Conservation (phyloP, 2,797 vertebrate species). For the Erpetoichthys calabaricus region DNA sequence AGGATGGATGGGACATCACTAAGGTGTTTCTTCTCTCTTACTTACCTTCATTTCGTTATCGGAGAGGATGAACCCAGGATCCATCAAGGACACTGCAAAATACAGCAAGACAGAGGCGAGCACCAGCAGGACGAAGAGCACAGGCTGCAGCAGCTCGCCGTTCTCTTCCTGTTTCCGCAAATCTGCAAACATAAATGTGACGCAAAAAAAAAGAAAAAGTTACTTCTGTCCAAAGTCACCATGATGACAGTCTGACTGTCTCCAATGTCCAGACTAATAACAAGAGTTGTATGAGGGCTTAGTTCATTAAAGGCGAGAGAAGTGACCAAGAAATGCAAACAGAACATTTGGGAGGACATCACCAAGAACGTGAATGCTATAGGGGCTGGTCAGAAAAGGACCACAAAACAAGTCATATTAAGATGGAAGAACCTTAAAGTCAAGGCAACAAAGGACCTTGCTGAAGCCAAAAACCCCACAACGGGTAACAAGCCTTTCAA, state of each 20-base stretch:
- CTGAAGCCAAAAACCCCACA: too few species aligned
- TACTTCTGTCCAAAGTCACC: not conserved
- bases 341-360: too few species aligned
- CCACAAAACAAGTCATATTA: too few species aligned
- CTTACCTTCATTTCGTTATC: slow-evolving; percentile 51
- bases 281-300: too few species aligned
- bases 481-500: too few species aligned
- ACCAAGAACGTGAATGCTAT: too few species aligned
- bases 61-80: slow-evolving; percentile 74
- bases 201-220: not conserved
- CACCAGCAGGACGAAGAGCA: slow-evolving; percentile 64
- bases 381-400: too few species aligned
- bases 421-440: too few species aligned
- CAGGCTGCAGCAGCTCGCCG: slow-evolving; percentile 55
- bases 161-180: slow-evolving; percentile 59
- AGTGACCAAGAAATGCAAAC: too few species aligned
- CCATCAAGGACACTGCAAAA: slow-evolving; percentile 81
- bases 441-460: too few species aligned
- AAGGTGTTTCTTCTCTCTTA: not conserved
- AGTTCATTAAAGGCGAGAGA: too few species aligned
- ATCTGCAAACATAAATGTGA: slow-evolving; percentile 30
- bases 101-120: slow-evolving; percentile 71
- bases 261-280: not conserved
- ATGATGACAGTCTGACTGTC: not conserved
- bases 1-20: too few species aligned